These are phyloP conservation scores for Montipora capitata DNA, from an alignment of 92 coral and sea anemone genomes.

Conservation along the genomic window DNA sequence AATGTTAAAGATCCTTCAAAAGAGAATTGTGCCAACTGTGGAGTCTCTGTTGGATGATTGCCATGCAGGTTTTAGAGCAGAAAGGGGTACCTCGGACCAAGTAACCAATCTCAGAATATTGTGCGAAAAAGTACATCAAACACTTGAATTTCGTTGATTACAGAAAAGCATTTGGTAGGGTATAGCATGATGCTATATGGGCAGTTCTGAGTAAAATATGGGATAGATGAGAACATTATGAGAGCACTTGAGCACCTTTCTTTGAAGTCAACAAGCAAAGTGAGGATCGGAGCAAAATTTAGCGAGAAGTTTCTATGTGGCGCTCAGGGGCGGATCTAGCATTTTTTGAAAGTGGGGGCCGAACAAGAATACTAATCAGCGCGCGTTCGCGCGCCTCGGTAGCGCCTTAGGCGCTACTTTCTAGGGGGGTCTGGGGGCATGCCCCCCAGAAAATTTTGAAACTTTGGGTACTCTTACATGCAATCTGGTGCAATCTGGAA, in stretches of 20 bases:
- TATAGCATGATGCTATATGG: conserved; percentile 34
- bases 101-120: conserved; percentile 14
- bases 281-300: conserved; percentile 1
- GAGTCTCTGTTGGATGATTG: background rate
- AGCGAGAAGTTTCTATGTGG: background rate
- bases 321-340: no score
- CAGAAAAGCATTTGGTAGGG: conserved; percentile 45
- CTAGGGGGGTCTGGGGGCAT: no score
- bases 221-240: background rate
- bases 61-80: conserved; percentile 26
- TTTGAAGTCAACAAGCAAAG: background rate
- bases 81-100: conserved; percentile 26
- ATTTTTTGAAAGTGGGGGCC: no score
- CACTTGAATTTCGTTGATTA: conserved; percentile 16
- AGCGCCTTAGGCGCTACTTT: no score
- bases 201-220: background rate
- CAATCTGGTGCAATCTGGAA: no score
- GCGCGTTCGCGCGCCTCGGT: no score
- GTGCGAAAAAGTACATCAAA: conserved; percentile 13
- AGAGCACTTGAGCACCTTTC: background rate
- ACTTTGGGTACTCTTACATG: no score
- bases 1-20: conserved; percentile 10
- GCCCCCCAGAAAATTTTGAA: no score
- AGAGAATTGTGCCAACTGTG: conserved; percentile 16
- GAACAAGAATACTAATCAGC: no score